Conservation (phyloP, 2,888 invertebrate species). For the Eulithis prunata region DNA sequence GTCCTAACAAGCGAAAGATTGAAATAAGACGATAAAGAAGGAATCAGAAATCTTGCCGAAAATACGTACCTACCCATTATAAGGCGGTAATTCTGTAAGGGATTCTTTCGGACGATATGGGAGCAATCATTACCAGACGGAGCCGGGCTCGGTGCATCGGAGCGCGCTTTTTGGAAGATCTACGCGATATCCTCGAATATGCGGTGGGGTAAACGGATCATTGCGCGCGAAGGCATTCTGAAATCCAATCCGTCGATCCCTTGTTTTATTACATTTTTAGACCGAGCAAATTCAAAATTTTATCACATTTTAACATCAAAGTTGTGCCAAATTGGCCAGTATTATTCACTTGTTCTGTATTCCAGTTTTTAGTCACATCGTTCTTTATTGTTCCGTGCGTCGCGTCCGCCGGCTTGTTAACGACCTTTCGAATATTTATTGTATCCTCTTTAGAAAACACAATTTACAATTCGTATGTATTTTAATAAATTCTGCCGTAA, state of each 20-base stretch:
- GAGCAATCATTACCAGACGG: slow-evolving; percentile 74
- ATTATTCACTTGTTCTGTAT: slow-evolving; percentile 63
- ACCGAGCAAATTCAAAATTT: slow-evolving; percentile 42
- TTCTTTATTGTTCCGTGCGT: slow-evolving; percentile 79
- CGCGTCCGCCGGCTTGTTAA: slow-evolving; percentile 75
- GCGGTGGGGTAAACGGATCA: slow-evolving; percentile 64
- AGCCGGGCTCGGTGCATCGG: slow-evolving; percentile 59
- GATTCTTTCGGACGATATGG: slow-evolving; percentile 78
- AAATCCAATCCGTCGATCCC: slow-evolving; percentile 54
- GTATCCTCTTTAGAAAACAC: slow-evolving; percentile 81
- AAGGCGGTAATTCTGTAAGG: slow-evolving; percentile 79
- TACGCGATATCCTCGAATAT: slow-evolving; percentile 74
- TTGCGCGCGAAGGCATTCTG: slow-evolving; percentile 57
- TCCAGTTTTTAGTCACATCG: slow-evolving; percentile 70
- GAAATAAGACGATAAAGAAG: slow-evolving; percentile 77
- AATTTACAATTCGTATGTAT: slow-evolving; percentile 72
- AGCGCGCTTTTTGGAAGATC: slow-evolving; percentile 71
- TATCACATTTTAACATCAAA: slow-evolving; percentile 48
- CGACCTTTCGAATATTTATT: slow-evolving; percentile 82
- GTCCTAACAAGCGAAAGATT: slow-evolving; percentile 80
- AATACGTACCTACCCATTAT: slow-evolving; percentile 76
- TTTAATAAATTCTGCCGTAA: slow-evolving; percentile 36
- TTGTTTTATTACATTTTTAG: slow-evolving; percentile 50
- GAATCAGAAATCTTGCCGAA: slow-evolving; percentile 81
- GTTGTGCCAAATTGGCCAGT: slow-evolving; percentile 61